Conservation (phyloP, 1,140 invertebrate genomes). For the Pogonomyrmex barbatus region DNA sequence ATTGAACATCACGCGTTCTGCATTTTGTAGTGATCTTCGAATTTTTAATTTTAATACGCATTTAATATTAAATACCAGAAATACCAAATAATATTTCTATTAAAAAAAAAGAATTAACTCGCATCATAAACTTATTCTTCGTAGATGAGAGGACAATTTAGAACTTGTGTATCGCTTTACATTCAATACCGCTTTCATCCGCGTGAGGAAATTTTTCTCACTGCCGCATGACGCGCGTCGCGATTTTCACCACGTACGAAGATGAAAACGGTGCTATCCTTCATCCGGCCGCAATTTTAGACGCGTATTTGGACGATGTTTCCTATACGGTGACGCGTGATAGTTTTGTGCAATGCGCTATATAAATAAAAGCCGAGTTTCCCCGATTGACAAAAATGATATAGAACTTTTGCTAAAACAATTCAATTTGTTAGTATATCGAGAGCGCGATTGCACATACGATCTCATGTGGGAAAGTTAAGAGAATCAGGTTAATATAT, state of each 20-base stretch:
- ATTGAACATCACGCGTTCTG: not conserved
- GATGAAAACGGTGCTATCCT: conserved; percentile 55
- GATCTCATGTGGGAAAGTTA: not conserved
- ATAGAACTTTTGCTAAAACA: conserved; percentile 7
- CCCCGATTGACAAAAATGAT: not conserved
- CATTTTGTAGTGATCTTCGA: not conserved
- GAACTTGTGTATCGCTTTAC: conserved; percentile 1
- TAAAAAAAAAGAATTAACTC: not conserved
- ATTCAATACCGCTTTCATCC: conserved; percentile 59
- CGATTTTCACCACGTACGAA: conserved; percentile 40
- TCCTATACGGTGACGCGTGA: not conserved
- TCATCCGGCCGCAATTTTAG: conserved; percentile 57
- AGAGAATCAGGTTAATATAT: not conserved
- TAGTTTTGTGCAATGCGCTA: not conserved
- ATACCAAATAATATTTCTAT: not conserved
- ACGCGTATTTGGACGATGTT: conserved; percentile 5
- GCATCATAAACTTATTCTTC: not conserved
- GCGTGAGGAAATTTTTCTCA: conserved; percentile 60
- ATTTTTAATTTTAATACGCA: not conserved
- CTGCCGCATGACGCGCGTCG: conserved; percentile 38
- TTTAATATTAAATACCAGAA: not conserved
- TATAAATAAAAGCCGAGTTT: conserved; percentile 16
- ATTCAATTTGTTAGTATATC: not conserved
- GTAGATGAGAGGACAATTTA: not conserved
- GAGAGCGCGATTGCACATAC: not conserved